Conservation (phyloP, 2,113 vertebrate genomes). For the Uria aalge region DNA sequence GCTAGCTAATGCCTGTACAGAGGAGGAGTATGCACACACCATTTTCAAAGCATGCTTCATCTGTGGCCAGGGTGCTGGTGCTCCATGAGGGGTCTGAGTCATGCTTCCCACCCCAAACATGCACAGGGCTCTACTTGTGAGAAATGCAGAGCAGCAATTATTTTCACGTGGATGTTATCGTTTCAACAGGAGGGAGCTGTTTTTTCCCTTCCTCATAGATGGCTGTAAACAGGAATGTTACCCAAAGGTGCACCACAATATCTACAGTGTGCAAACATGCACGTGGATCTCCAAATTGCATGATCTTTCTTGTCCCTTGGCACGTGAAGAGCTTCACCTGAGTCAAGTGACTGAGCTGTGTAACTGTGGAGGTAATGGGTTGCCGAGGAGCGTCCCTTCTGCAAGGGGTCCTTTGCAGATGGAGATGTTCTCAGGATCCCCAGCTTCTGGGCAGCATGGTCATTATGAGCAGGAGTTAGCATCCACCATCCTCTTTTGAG, state of each 20-base stretch:
- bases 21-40: neutral
- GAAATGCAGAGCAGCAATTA: neutral
- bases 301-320: neutral
- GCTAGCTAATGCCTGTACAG: neutral
- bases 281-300: neutral
- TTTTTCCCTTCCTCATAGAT: neutral
- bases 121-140: neutral
- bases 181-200: rapidly evolving
- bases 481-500: neutral
- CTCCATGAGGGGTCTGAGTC: neutral
- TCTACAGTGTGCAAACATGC: neutral
- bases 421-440: neutral
- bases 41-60: neutral
- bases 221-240: neutral
- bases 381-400: neutral
- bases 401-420: neutral
- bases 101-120: neutral
- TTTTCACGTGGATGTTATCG: neutral
- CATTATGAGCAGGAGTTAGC: neutral
- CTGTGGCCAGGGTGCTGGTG: neutral
- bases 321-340: neutral
- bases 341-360: neutral
- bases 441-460: neutral
- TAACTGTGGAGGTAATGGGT: neutral
- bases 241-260: neutral